Conservation (phyloP, 1,140 invertebrate species). For the Aphelenchoides besseyi region DNA sequence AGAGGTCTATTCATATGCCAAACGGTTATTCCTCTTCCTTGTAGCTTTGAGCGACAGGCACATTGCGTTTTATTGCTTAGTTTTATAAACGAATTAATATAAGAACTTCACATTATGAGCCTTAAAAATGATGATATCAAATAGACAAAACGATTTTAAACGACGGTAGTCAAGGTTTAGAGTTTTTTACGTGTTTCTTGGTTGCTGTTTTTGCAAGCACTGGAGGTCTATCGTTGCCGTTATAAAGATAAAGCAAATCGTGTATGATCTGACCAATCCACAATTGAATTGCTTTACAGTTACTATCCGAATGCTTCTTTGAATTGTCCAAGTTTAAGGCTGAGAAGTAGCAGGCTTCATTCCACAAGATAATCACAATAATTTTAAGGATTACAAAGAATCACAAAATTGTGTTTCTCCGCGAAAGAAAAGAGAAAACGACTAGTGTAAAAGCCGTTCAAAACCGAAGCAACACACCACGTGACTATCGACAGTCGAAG, state of each 20-base stretch:
- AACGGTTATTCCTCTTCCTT: background rate
- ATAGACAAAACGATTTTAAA: background rate
- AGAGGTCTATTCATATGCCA: background rate
- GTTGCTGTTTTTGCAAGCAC: too few relatives aligned
- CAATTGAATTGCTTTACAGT: too few relatives aligned
- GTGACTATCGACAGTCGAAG: background rate
- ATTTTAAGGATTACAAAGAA: background rate
- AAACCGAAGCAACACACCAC: background rate
- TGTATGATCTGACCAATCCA: background rate
- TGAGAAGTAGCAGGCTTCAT: background rate
- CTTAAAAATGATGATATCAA: background rate
- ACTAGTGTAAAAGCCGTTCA: background rate
- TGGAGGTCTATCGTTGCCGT: too few relatives aligned
- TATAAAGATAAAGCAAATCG: background rate
- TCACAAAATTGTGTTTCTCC: too few relatives aligned
- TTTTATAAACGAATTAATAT: background rate
- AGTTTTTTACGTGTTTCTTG: too few relatives aligned
- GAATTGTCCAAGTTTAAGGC: background rate
- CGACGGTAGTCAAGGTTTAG: too few relatives aligned
- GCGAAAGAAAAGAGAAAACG: conserved; percentile 6
- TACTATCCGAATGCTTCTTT: too few relatives aligned
- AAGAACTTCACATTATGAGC: background rate
- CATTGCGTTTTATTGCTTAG: background rate
- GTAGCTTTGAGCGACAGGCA: background rate
- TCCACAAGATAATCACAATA: background rate